Conservation (phyloP, 1,140 invertebrate genomes). For the Cataglyphis hispanica region DNA sequence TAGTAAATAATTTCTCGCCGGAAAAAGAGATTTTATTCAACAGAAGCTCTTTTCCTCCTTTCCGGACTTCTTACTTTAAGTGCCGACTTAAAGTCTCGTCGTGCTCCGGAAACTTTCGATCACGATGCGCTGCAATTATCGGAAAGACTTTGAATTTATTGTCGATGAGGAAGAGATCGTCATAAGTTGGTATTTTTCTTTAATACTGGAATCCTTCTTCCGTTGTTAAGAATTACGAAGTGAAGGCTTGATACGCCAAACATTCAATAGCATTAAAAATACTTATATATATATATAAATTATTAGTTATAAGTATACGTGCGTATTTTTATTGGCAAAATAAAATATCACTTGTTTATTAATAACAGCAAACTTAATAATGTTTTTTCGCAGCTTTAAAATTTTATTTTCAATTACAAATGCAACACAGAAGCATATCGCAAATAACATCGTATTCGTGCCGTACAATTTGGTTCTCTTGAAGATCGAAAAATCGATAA, state of each 20-base stretch:
- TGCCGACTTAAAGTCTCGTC: conserved; percentile 21
- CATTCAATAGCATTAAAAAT: conserved; percentile 1
- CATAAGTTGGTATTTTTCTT: conserved; percentile 17
- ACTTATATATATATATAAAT: conserved; percentile 10
- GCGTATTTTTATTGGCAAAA: not conserved
- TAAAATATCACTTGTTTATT: not conserved
- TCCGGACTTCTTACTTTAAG: conserved; percentile 25
- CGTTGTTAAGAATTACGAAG: conserved; percentile 3
- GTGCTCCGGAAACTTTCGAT: conserved; percentile 49
- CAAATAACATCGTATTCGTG: conserved; percentile 3
- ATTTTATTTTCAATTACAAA: not conserved
- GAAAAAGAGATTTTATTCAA: conserved; percentile 27
- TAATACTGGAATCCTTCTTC: not conserved
- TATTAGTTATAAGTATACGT: not conserved
- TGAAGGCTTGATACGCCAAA: not conserved
- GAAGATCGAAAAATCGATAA: conserved; percentile 40
- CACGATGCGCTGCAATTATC: conserved; percentile 47
- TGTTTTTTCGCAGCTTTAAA: not conserved
- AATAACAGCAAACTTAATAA: not conserved
- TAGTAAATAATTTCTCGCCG: conserved; percentile 44
- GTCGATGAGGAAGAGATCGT: not conserved
- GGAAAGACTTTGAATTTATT: conserved; percentile 41
- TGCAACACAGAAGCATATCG: not conserved
- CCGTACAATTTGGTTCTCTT: not conserved
- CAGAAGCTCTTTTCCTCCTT: not conserved